A percentile compares a stretch with the other conserved stretches of the same genome.
These are phyloP conservation scores for Macaria liturata DNA, from an alignment of 2,888 invertebrate genomes.

Conservation along the genomic window DNA sequence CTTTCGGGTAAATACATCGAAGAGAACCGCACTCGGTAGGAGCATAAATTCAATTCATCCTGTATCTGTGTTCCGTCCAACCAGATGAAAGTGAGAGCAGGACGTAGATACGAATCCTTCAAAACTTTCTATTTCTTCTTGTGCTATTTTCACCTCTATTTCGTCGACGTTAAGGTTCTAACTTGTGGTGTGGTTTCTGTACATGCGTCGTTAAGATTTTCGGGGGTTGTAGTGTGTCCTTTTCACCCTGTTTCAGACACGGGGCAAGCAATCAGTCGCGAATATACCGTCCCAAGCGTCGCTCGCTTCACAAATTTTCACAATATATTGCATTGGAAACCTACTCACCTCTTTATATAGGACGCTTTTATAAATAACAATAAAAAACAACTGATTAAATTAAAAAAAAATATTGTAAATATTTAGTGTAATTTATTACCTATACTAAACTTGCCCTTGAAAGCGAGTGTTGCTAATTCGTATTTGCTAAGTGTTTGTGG, in stretches of 20 bases:
- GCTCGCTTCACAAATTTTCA: constrained; percentile 53
- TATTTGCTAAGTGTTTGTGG: constrained; percentile 31
- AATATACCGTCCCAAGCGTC: constrained; percentile 71
- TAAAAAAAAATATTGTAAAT: constrained; percentile 1
- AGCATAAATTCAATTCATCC: constrained; percentile 77
- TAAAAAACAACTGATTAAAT: constrained; percentile 6
- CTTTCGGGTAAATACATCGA: constrained; percentile 49
- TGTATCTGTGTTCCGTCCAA: constrained; percentile 73
- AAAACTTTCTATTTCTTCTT: constrained; percentile 49
- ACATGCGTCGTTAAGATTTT: constrained; percentile 47
- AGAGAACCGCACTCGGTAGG: constrained; percentile 49
- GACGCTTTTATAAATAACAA: constrained; percentile 21
- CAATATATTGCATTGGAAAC: constrained; percentile 44
- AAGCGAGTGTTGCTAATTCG: constrained; percentile 37
- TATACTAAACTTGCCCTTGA: constrained; percentile 30
- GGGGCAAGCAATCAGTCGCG: constrained; percentile 75
- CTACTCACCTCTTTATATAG: constrained; percentile 26
- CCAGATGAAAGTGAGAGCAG: constrained; percentile 69
- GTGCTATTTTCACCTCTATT: constrained; percentile 36
- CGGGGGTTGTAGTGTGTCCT: constrained; percentile 60
- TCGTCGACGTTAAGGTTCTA: constrained; percentile 14
- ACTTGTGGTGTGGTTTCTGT: constrained; percentile 34
- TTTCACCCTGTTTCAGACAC: constrained; percentile 72
- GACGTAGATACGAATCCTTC: constrained; percentile 69
- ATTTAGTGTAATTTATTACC: constrained; percentile 12